These are phyloP conservation scores for Rhopilema esculentum DNA, from an alignment of 30 jellyfish, hydroid and myxozoan genomes.

Conservation along the genomic window DNA sequence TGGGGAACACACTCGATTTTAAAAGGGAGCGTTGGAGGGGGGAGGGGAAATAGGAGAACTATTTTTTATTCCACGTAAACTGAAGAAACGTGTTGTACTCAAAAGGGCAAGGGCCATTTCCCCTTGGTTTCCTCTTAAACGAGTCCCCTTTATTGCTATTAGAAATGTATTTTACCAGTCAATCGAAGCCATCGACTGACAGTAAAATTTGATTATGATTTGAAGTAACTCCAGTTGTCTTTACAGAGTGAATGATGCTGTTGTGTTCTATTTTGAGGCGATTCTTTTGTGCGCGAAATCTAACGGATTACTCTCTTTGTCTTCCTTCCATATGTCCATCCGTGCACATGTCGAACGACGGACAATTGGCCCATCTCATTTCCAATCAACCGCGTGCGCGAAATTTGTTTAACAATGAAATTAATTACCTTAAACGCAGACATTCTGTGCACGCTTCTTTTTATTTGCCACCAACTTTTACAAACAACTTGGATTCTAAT, in stretches of 20 bases:
- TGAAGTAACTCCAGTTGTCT: no score
- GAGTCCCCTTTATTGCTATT: no score
- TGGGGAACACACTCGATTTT: background rate
- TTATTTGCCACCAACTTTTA: background rate
- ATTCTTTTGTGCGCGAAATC: background rate
- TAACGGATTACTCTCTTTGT: background rate
- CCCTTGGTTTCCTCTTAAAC: no score
- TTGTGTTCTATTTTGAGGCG: background rate
- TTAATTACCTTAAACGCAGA: background rate
- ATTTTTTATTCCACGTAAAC: no score
- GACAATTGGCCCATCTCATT: background rate
- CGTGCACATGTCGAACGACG: conserved; percentile 4
- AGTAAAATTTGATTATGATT: no score
- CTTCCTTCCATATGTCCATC: background rate
- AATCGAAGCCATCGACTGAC: no score
- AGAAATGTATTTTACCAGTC: no score
- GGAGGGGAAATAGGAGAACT: no score
- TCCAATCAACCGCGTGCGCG: conserved; percentile 6
- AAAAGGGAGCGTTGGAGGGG: background rate
- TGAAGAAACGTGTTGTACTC: no score
- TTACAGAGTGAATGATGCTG: background rate
- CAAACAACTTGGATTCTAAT: background rate
- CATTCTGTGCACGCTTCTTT: background rate
- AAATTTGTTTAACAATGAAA: background rate
- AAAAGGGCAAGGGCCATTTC: no score